A percentile compares a stretch with the other conserved stretches of the same genome.
These are phyloP conservation scores for Lytechinus variegatus DNA, from an alignment of 35 echinoderm and acorn worm genomes.

Conservation along the genomic window DNA sequence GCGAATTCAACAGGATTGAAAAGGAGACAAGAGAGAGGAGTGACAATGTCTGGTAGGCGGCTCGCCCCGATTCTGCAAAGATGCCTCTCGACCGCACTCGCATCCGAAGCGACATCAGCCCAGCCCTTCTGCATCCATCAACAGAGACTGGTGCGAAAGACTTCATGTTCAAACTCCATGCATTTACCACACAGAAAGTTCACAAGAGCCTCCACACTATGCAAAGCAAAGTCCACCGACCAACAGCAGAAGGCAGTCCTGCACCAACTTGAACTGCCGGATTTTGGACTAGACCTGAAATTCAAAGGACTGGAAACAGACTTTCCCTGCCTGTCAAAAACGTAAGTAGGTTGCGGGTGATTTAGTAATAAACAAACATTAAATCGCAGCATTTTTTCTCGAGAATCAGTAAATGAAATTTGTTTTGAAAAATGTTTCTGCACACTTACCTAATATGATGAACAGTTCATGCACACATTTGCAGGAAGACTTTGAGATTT, in stretches of 20 bases:
- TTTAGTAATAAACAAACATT: neutral
- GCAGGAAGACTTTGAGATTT: too few species aligned
- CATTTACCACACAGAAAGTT: neutral
- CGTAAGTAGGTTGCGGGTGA: conserved; percentile 55
- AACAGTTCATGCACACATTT: too few species aligned
- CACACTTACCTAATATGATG: too few species aligned
- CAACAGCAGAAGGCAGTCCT: neutral
- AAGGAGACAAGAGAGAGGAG: neutral
- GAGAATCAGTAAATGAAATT: too few species aligned
- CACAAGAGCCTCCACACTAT: neutral
- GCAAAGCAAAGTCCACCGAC: neutral
- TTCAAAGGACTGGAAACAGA: conserved; percentile 92
- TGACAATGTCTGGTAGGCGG: conserved; percentile 12
- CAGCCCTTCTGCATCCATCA: neutral
- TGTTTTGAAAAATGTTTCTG: too few species aligned
- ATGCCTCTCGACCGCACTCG: neutral
- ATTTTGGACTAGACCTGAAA: conserved; percentile 63
- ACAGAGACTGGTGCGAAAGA: neutral
- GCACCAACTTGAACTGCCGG: conserved; percentile 66
- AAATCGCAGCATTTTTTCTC: too few species aligned
- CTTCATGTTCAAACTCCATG: neutral
- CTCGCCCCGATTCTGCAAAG: neutral
- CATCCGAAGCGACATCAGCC: neutral
- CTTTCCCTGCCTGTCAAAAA: conserved; percentile 72
- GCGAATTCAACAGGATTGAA: neutral